Conservation (phyloP, 1,140 invertebrate species). For the Cotesia typhae region DNA sequence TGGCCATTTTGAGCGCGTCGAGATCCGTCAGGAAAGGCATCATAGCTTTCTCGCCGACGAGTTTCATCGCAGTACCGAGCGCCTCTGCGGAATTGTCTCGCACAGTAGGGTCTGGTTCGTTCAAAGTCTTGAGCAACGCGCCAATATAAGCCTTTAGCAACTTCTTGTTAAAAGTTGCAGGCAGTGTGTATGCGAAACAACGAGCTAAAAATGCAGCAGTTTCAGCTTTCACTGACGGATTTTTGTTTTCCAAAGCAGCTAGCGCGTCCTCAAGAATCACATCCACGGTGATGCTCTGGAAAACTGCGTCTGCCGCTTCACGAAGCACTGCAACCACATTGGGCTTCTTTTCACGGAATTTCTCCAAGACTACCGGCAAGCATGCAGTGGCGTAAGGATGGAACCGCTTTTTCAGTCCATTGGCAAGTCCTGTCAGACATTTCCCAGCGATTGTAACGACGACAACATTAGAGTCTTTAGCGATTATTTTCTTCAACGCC, state of each 20-base stretch:
- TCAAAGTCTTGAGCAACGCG: conserved; percentile 85
- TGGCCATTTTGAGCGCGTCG: conserved; percentile 91
- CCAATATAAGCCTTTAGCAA: conserved; percentile 84
- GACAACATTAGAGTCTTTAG: conserved; percentile 96
- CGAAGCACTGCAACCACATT: conserved; percentile 86
- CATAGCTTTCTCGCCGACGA: conserved; percentile 92
- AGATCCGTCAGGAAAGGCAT: conserved; percentile 86
- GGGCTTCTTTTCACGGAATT: conserved; percentile 98
- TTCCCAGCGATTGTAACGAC: conserved; percentile 88
- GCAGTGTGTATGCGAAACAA: conserved; percentile 82
- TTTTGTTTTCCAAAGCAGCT: conserved; percentile 91
- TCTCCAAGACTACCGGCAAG: conserved; percentile 85
- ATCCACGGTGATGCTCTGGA: conserved; percentile 83
- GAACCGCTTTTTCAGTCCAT: conserved; percentile 89
- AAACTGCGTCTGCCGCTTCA: conserved; percentile 94
- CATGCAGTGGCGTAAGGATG: conserved; percentile 82
- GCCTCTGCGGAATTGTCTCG: conserved; percentile 88
- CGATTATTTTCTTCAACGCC: conserved; percentile 88
- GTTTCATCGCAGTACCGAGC: conserved; percentile 92
- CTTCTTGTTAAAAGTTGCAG: conserved; percentile 89
- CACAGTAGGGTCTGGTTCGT: conserved; percentile 86
- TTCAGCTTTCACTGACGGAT: conserved; percentile 93
- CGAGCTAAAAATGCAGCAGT: conserved; percentile 88
- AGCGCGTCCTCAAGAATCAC: conserved; percentile 85
- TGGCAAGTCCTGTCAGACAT: conserved; percentile 83